These are phyloP conservation scores for Cardinalis cardinalis DNA, from an alignment of 2,113 vertebrate genomes.

Conservation along the genomic window DNA sequence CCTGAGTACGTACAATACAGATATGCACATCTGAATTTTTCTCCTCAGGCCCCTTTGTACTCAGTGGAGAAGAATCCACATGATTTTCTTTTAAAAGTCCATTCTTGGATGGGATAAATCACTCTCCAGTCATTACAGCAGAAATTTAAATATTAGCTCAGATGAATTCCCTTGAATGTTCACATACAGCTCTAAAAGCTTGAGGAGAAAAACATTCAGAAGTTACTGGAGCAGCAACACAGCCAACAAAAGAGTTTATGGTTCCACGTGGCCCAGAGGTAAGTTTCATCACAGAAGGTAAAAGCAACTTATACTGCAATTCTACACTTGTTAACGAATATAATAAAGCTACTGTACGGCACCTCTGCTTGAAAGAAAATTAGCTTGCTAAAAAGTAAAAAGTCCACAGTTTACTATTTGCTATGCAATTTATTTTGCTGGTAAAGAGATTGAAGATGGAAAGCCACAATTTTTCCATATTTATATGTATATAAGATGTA, in stretches of 20 bases:
- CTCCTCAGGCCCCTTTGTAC: background rate
- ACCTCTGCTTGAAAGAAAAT: background rate
- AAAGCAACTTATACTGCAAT: background rate
- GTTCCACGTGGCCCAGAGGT: background rate
- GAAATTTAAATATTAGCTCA: constrained; percentile 2
- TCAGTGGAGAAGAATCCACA: background rate
- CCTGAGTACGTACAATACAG: background rate
- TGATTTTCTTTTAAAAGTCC: background rate
- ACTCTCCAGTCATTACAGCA: background rate
- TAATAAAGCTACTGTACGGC: background rate
- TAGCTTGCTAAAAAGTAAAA: background rate
- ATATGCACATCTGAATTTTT: background rate
- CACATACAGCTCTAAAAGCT: background rate
- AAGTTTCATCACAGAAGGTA: background rate
- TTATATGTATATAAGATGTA: background rate
- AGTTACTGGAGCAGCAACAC: background rate
- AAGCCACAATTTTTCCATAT: background rate
- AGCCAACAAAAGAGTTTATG: background rate
- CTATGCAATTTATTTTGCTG: background rate
- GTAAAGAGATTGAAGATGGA: background rate
- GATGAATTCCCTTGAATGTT: background rate
- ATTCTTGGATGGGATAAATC: background rate
- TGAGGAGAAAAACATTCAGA: background rate
- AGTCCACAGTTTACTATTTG: background rate
- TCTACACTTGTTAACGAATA: background rate